Conservation (phyloP, 1,140 invertebrate species). For the Zaprionus lachaisei region DNA sequence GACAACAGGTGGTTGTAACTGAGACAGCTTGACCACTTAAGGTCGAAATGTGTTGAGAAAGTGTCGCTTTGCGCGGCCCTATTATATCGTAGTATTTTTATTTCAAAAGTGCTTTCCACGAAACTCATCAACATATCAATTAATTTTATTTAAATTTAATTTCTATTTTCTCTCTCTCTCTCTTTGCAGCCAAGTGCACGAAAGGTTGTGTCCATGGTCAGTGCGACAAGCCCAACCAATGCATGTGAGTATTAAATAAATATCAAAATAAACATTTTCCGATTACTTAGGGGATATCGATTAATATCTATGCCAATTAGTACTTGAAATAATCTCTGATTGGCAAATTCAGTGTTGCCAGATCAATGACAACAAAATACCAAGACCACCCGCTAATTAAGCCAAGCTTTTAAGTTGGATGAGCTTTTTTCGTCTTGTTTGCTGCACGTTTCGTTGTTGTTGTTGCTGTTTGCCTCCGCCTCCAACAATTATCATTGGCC, state of each 20-base stretch:
- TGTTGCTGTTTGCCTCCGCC: conserved; percentile 4
- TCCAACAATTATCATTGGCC: conserved; percentile 47
- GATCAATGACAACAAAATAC: not conserved
- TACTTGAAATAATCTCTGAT: too few species aligned
- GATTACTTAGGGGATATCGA: too few species aligned
- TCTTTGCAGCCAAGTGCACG: conserved; percentile 94
- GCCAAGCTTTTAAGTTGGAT: conserved; percentile 32
- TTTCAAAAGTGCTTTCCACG: conserved; percentile 3
- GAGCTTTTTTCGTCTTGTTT: conserved; percentile 34
- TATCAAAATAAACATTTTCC: conserved; percentile 12
- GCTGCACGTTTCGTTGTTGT: conserved; percentile 24
- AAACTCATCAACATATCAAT: conserved; percentile 64
- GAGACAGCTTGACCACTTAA: conserved; percentile 43
- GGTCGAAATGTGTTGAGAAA: conserved; percentile 58
- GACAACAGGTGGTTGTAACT: conserved; percentile 8
- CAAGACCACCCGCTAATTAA: not conserved
- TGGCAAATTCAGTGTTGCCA: too few species aligned
- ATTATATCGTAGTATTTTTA: not conserved
- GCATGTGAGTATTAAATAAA: conserved; percentile 92
- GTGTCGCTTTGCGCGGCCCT: conserved; percentile 45
- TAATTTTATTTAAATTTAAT: conserved; percentile 49
- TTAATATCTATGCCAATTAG: too few species aligned
- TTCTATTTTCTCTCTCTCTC: conserved; percentile 86
- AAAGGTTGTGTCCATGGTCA: conserved; percentile 97
- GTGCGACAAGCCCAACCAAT: conserved; percentile 96